Conservation (phyloP, 2,888 invertebrate genomes). For the Leptopilina syphax region DNA sequence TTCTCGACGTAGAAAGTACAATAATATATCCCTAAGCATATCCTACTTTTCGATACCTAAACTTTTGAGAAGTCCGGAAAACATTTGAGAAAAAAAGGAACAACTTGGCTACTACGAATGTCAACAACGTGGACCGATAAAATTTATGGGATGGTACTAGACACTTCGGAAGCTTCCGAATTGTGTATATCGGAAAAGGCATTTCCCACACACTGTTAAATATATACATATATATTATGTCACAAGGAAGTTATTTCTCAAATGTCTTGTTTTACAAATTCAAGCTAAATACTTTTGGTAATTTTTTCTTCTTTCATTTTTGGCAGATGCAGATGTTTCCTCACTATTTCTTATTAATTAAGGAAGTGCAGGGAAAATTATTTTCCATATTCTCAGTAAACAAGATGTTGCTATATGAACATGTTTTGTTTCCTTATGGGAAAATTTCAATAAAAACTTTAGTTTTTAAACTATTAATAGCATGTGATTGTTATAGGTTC, state of each 20-base stretch:
- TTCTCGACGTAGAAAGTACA: slow-evolving; percentile 43
- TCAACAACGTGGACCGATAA: slow-evolving; percentile 10
- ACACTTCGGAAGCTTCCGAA: slow-evolving; percentile 5
- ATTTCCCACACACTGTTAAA: slow-evolving; percentile 15
- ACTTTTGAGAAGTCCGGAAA: slow-evolving; percentile 41
- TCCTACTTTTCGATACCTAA: neutral
- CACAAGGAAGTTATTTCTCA: slow-evolving; percentile 27
- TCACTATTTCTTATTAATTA: too few relatives aligned
- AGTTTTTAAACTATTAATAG: too few relatives aligned
- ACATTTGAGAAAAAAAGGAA: slow-evolving; percentile 32
- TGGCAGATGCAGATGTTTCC: slow-evolving; percentile 8
- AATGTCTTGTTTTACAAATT: slow-evolving; percentile 14
- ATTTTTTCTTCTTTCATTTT: neutral
- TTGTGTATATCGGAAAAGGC: neutral
- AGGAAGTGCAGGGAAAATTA: too few relatives aligned
- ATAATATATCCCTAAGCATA: neutral
- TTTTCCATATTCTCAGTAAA: too few relatives aligned
- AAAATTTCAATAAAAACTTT: too few relatives aligned
- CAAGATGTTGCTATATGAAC: too few relatives aligned
- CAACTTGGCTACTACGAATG: slow-evolving; percentile 35
- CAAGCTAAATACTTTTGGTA: neutral
- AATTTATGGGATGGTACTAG: slow-evolving; percentile 28
- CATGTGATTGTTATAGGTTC: too few relatives aligned
- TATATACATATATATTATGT: neutral
- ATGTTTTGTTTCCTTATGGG: too few relatives aligned